Evolutionary conservation across 2,888 invertebrate genomes (phyloP).

Genomic region (Drepanosiphum platanoidis): DNA sequence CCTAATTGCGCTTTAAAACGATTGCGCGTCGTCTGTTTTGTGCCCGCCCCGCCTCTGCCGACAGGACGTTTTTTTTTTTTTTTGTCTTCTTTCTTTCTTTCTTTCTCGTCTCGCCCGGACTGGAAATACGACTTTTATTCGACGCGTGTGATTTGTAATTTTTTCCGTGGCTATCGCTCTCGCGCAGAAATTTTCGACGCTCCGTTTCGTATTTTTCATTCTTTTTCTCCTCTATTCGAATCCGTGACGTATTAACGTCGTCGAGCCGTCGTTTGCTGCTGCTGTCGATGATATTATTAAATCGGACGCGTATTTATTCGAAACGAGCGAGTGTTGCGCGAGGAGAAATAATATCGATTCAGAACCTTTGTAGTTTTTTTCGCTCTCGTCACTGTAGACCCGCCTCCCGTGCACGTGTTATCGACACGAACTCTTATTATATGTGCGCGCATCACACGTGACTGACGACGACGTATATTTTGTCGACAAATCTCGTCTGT

Average conservation of each 20-base stretch:
- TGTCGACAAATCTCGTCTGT: neutral
- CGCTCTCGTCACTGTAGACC: neutral
- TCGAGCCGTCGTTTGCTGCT: neutral
- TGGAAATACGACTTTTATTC: too few species aligned
- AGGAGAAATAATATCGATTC: neutral
- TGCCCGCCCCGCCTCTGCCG: too few species aligned
- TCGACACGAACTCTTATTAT: neutral
- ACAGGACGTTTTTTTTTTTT: too few species aligned
- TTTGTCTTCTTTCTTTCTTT: too few species aligned
- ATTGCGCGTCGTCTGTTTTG: neutral
- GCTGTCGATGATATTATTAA: neutral
- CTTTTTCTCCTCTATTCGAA: too few species aligned
- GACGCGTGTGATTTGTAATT: too few species aligned
- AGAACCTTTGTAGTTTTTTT: neutral
- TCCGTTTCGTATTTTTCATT: too few species aligned
- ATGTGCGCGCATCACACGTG: neutral
- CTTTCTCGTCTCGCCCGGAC: too few species aligned
- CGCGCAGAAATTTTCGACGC: too few species aligned
- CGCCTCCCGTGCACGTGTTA: too few species aligned
- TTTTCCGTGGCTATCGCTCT: too few species aligned
- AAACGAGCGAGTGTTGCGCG: neutral
- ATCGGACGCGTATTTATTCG: neutral
- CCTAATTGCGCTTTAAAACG: neutral
- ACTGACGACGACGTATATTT: neutral
- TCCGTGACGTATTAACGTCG: too few species aligned